Conservation (phyloP, 2,888 invertebrate species). For the Lasioglossum leucozonium region DNA sequence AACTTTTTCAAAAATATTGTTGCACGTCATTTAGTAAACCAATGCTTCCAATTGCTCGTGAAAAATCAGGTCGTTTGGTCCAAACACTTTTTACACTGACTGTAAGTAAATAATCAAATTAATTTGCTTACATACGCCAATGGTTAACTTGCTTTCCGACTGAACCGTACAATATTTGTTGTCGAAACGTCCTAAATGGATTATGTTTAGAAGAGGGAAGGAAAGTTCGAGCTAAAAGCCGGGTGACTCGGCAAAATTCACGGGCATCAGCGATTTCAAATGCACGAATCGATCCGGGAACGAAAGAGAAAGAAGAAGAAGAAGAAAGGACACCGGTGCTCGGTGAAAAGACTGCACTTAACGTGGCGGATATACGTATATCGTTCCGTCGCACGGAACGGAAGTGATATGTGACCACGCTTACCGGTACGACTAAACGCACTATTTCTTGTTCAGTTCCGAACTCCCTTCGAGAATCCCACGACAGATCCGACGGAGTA, state of each 20-base stretch:
- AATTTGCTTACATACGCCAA: too few relatives aligned
- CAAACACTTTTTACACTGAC: too few relatives aligned
- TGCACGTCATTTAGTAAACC: too few relatives aligned
- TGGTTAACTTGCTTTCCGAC: too few relatives aligned
- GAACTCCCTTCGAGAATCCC: slow-evolving; percentile 41
- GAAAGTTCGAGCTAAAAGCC: slow-evolving; percentile 26
- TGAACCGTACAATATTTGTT: not conserved
- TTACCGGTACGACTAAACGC: slow-evolving; percentile 65
- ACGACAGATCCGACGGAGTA: slow-evolving; percentile 27
- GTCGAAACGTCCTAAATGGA: not conserved
- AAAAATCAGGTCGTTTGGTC: too few relatives aligned
- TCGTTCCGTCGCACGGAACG: slow-evolving; percentile 60
- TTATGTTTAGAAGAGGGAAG: not conserved
- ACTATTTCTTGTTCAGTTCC: slow-evolving; percentile 69
- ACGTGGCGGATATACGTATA: slow-evolving; percentile 70
- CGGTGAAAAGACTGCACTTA: slow-evolving; percentile 70
- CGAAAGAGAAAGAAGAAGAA: slow-evolving; percentile 45
- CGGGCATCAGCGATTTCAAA: slow-evolving; percentile 35
- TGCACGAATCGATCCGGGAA: slow-evolving; percentile 47
- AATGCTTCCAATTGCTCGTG: too few relatives aligned
- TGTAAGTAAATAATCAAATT: too few relatives aligned
- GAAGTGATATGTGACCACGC: slow-evolving; percentile 69
- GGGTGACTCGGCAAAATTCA: slow-evolving; percentile 27
- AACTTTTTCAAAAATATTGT: too few relatives aligned
- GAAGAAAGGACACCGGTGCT: slow-evolving; percentile 43